Base-by-base conservation (phyloP, 2,797 vertebrate species). In the Somateria mollissima region DNA sequence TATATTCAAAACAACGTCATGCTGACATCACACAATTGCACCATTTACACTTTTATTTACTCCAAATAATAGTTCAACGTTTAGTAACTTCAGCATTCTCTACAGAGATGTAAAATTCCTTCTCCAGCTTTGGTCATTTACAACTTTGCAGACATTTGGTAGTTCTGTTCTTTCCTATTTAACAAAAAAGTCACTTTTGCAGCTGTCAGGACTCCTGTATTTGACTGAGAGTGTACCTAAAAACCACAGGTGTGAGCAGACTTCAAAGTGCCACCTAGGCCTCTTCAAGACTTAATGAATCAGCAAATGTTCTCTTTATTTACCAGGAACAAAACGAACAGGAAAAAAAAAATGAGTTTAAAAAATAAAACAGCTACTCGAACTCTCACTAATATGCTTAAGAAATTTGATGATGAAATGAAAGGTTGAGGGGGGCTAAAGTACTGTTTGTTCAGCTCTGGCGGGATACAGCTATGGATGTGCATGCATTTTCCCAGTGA, bases 1-100 rank as follows among this genome's bases (percentile, higher is more conserved):
- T 98, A 98, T 97, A 97, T 91, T 98, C 97, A 97, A 97, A 97
- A 98, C 97, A 97, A 98, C 58, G 84, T 97, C 98, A 98, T 98
- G 98, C 98, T 97, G 97, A 98, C 97, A 97, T 95, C 97, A 98
- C 97, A 97, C 95, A 96, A 97, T 69, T 90, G 97, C 97, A 98
- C 98, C 97, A 97, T 96, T 97, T 97, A 98, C 98, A 98, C 97
- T 97, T 97, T 97, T 95, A 96, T 95, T 96, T 97, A 96, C 95
- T 96, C 97, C 95, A 94, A 96, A 96, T 96, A 97, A 97, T 87
- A 97, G 97, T 85, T 96, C 84, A 95, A 95, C 53, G 94, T 97
- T 97, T 97, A 97, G 96, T 94, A 97, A 97, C 95, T 97, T 98
- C 95, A 96, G 92, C 66, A 66, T 97, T 96, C 96, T 97, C 97